phyloP scores from a whole-genome alignment of 2,113 vertebrate genomes.

The Myocastor coypus region DNA sequence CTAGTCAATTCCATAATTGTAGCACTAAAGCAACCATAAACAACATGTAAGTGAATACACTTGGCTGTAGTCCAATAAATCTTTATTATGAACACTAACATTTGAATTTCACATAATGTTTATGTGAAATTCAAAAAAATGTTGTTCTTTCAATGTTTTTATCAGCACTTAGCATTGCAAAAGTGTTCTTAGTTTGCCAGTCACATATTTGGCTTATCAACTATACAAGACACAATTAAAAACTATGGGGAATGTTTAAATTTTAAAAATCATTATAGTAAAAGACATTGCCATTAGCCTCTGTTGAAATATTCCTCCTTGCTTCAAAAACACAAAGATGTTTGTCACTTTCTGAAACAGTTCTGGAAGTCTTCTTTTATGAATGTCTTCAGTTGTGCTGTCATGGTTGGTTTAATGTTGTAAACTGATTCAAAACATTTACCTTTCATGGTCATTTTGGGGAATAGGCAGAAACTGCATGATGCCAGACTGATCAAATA shows the following conservation, averaged over 20 bases:
- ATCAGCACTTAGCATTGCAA: conserved; percentile 28
- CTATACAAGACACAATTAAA: background rate
- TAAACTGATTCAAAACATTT: background rate
- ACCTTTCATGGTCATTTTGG: background rate
- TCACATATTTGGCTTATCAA: background rate
- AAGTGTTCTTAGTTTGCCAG: background rate
- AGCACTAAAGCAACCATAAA: background rate
- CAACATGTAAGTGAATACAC: background rate
- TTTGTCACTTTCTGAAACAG: background rate
- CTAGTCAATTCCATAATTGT: background rate
- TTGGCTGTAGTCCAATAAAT: background rate
- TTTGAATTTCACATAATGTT: conserved; percentile 3
- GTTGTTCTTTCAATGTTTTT: background rate
- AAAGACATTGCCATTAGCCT: background rate
- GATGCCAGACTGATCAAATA: background rate
- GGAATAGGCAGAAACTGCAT: background rate
- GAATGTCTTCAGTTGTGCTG: background rate
- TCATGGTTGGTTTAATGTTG: background rate
- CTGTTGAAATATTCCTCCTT: background rate
- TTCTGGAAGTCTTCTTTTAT: background rate
- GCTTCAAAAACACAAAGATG: background rate
- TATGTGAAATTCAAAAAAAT: background rate
- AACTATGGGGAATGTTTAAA: background rate
- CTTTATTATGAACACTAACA: background rate
- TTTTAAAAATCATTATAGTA: background rate